Conservation (phyloP, 2,113 vertebrate genomes). For the Oceanites oceanicus region DNA sequence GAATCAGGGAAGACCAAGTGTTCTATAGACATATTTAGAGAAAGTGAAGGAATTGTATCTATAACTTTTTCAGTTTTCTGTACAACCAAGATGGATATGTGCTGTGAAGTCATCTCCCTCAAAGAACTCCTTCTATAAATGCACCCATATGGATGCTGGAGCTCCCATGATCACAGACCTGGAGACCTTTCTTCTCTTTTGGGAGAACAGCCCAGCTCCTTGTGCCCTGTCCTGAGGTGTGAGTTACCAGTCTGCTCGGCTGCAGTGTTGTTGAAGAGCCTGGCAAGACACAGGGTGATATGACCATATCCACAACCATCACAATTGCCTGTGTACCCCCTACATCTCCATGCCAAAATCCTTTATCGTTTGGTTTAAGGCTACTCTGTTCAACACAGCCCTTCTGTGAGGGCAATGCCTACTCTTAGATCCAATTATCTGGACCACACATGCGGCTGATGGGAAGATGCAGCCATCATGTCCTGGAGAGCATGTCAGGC, state of each 20-base stretch:
- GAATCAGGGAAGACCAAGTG: background rate
- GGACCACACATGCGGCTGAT: background rate
- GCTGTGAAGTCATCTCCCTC: background rate
- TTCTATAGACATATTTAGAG: background rate
- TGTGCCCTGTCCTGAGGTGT: background rate
- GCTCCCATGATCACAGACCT: background rate
- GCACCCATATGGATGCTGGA: background rate
- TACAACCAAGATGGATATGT: background rate
- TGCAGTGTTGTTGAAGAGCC: background rate
- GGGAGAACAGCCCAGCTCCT: background rate
- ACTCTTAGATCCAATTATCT: fast-evolving
- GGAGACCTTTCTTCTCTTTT: background rate
- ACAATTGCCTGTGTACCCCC: no score
- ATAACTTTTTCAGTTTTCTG: background rate
- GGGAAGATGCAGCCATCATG: background rate
- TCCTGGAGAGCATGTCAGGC: background rate
- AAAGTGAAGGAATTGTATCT: background rate
- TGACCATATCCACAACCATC: background rate
- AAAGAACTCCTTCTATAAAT: background rate
- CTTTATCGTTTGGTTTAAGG: fast-evolving
- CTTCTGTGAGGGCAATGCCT: background rate
- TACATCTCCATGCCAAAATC: background rate
- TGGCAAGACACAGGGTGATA: background rate
- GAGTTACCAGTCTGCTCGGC: background rate
- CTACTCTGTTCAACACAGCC: background rate